These are phyloP conservation scores for Calliphora vicina DNA, from an alignment of 1,140 invertebrate genomes.

Conservation along the genomic window DNA sequence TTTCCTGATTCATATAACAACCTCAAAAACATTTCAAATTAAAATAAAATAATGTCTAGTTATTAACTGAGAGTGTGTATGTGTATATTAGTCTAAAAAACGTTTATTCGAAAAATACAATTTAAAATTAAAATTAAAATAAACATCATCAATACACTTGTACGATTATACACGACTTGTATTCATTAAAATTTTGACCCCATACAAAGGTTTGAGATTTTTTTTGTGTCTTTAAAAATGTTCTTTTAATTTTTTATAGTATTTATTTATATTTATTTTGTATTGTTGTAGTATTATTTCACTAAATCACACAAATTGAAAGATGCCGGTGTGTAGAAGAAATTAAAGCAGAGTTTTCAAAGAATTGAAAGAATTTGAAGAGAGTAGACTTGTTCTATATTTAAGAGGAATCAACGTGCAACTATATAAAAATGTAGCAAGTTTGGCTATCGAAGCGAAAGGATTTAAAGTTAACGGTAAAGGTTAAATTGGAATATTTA, in stretches of 20 bases:
- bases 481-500: too few species aligned
- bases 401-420: too few species aligned
- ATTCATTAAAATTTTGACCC: slow-evolving; percentile 14
- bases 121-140: not conserved
- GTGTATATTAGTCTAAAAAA: not conserved
- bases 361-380: not conserved
- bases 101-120: not conserved
- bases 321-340: not conserved
- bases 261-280: not conserved
- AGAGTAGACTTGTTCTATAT: too few species aligned
- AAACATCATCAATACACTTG: not conserved
- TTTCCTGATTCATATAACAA: too few species aligned
- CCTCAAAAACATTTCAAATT: too few species aligned
- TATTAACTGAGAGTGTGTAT: too few species aligned
- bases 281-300: not conserved
- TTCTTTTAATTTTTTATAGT: not conserved
- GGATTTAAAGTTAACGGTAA: too few species aligned
- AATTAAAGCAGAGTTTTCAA: not conserved
- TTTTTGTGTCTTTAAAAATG: slow-evolving; percentile 1
- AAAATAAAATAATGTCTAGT: too few species aligned
- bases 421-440: too few species aligned
- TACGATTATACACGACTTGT: not conserved
- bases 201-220: slow-evolving; percentile 21
- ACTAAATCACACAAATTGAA: slow-evolving; percentile 9
- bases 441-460: too few species aligned